Evolutionary conservation across 2,888 invertebrate genomes (phyloP).

Genomic region (Eucriotettix oculatus): DNA sequence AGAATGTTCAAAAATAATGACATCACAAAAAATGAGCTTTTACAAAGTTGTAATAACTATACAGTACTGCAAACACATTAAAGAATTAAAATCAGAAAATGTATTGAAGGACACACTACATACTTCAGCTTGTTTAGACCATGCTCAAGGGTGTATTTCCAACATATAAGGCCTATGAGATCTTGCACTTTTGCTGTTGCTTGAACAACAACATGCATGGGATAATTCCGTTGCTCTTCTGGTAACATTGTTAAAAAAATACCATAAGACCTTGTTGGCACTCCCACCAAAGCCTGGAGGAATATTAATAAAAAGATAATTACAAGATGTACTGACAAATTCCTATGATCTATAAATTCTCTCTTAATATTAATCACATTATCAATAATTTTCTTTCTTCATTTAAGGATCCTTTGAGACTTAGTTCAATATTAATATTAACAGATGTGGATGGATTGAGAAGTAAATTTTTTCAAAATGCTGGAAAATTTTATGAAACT

Average conservation of each 20-base stretch:
- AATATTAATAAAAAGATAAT: conserved; percentile 2
- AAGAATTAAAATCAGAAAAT: background rate
- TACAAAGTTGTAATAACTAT: background rate
- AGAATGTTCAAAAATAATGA: too few relatives aligned
- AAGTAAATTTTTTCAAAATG: too few relatives aligned
- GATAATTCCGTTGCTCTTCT: conserved; percentile 64
- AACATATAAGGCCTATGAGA: conserved; percentile 83
- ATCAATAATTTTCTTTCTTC: too few relatives aligned
- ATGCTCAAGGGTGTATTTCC: conserved; percentile 43
- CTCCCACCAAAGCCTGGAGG: conserved; percentile 44
- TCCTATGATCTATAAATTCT: too few relatives aligned
- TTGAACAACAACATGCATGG: conserved; percentile 64
- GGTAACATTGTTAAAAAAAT: conserved; percentile 82
- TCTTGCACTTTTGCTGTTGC: conserved; percentile 76
- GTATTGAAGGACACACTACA: conserved; percentile 3
- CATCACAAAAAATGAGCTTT: too few relatives aligned
- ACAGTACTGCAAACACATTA: background rate
- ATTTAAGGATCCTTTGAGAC: too few relatives aligned
- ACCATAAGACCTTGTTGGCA: conserved; percentile 67
- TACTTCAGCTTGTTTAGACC: conserved; percentile 27
- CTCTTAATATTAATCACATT: too few relatives aligned
- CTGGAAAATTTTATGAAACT: too few relatives aligned
- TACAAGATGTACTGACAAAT: background rate
- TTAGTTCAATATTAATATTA: too few relatives aligned
- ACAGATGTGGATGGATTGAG: too few relatives aligned